A percentile compares a stretch with the other conserved stretches of the same genome.
phyloP scores from a whole-genome alignment of 2,888 invertebrate species.

The Noctua fimbriata region DNA sequence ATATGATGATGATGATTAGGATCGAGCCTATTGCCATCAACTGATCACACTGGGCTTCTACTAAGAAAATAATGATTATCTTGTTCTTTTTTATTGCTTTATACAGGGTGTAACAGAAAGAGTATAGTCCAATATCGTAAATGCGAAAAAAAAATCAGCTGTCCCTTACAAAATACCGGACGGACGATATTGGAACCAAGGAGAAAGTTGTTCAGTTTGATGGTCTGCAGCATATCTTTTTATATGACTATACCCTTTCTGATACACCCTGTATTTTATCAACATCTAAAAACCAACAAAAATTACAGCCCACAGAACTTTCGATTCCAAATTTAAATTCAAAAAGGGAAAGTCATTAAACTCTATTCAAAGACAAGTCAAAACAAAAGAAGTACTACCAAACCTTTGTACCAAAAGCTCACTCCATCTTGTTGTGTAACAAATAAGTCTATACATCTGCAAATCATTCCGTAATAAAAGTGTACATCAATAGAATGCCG shows the following conservation, averaged over 20 bases:
- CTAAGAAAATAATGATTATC: background rate
- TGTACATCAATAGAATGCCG: slow-evolving; percentile 69
- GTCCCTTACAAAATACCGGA: too few species aligned
- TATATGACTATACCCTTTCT: too few species aligned
- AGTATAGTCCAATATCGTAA: too few species aligned
- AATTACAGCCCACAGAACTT: slow-evolving; percentile 11
- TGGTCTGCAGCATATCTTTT: too few species aligned
- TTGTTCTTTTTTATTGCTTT: background rate
- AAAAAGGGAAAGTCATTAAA: slow-evolving; percentile 45
- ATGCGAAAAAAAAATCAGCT: too few species aligned
- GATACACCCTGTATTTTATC: too few species aligned
- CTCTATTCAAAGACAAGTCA: slow-evolving; percentile 31
- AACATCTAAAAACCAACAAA: too few species aligned
- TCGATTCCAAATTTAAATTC: background rate
- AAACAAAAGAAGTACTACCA: slow-evolving; percentile 45
- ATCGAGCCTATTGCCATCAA: background rate
- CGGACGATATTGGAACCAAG: too few species aligned
- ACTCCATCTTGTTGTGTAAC: slow-evolving; percentile 54
- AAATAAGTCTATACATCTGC: slow-evolving; percentile 71
- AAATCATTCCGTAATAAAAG: slow-evolving; percentile 75
- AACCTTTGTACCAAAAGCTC: slow-evolving; percentile 32
- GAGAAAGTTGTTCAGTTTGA: too few species aligned
- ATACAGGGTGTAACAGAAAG: too few species aligned
- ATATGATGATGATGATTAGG: too few species aligned
- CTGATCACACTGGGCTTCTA: background rate